phyloP scores from a whole-genome alignment of 2,113 vertebrate species.

The Coturnix japonica region DNA sequence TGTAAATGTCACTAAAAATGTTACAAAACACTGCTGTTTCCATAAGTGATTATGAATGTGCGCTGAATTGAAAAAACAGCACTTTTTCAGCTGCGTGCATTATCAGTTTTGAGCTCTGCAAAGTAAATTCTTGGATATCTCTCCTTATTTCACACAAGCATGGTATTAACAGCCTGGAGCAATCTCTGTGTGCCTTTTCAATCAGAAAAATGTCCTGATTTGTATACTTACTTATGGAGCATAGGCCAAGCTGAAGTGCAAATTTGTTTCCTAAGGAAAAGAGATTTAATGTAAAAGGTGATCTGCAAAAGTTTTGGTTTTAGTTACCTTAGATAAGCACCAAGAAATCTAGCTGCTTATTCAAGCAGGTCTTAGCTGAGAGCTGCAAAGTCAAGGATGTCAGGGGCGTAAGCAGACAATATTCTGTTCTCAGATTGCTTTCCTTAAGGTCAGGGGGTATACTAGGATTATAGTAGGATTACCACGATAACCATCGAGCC shows the following conservation, averaged over 20 bases:
- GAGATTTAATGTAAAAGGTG: constrained; percentile 44
- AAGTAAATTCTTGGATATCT: background rate
- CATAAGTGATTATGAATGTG: background rate
- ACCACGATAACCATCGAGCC: background rate
- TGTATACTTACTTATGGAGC: background rate
- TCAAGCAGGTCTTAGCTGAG: background rate
- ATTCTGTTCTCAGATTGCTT: background rate
- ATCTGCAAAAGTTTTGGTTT: constrained; percentile 35
- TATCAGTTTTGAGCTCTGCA: background rate
- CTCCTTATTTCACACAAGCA: constrained; percentile 3
- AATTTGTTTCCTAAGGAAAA: constrained; percentile 45
- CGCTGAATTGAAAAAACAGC: background rate
- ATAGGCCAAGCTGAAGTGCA: constrained; percentile 22
- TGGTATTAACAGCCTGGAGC: constrained; percentile 16
- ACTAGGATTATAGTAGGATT: background rate
- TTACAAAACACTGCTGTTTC: background rate
- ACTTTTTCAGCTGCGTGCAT: background rate
- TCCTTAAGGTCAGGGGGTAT: background rate
- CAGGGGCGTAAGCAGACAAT: background rate
- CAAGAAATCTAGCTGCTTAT: background rate
- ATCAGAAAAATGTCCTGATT: constrained; percentile 24
- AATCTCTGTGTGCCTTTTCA: constrained; percentile 9
- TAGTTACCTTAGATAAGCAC: background rate
- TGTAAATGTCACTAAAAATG: background rate
- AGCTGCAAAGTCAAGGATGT: accelerated